These are phyloP conservation scores for Pheucticus melanocephalus DNA, from an alignment of 2,113 vertebrate species.

Conservation along the genomic window DNA sequence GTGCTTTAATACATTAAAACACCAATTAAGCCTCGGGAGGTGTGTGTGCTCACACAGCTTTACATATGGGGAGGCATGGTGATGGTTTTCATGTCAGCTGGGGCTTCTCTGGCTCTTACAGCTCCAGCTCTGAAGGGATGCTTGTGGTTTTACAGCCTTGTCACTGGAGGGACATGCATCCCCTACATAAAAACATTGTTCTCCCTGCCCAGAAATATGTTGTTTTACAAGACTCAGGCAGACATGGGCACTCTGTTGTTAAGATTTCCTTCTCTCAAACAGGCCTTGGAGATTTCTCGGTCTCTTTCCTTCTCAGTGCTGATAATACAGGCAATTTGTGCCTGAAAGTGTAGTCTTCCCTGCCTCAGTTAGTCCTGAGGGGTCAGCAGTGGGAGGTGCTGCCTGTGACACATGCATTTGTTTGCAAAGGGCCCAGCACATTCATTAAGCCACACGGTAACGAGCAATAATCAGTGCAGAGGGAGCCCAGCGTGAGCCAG, in stretches of 20 bases:
- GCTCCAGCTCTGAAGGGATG: not conserved
- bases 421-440: not conserved
- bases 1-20: constrained; percentile 32
- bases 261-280: not conserved
- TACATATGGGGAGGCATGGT: not conserved
- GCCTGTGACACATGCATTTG: not conserved
- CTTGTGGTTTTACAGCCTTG: not conserved
- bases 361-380: not conserved
- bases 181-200: not conserved
- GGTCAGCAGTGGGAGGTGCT: not conserved
- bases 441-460: not conserved
- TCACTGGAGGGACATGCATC: not conserved
- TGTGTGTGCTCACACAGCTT: not conserved
- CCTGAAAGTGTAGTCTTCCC: not conserved
- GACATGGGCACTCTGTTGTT: not conserved
- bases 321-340: constrained; percentile 7
- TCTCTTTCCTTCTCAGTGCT: not conserved
- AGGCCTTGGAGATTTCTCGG: not conserved
- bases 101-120: not conserved
- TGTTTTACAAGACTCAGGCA: constrained; percentile 12
- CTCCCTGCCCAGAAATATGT: not conserved
- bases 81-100: not conserved
- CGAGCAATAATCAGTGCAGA: not conserved
- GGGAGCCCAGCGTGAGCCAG: not conserved
- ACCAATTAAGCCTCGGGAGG: not conserved